A percentile compares a stretch with the other conserved stretches of the same genome.
Evolutionary conservation across 2,113 vertebrate species (phyloP).

Genomic region (Lampris incognitus): DNA sequence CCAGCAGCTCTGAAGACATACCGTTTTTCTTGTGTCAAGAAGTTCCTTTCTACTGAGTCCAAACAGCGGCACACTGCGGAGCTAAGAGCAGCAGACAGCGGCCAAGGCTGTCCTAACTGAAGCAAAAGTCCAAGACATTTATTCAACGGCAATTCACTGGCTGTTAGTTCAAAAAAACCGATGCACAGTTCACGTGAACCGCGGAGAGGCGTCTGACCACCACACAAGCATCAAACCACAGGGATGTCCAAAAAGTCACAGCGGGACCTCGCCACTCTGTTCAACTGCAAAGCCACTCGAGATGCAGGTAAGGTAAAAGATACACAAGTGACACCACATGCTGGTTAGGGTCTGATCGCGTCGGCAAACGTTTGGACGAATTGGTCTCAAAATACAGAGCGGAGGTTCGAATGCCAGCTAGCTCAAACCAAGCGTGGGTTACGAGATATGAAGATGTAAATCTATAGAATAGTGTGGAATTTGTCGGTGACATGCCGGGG

Average conservation of each 20-base stretch:
- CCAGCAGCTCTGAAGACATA: constrained; percentile 38
- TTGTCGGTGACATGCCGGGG: too few relatives aligned
- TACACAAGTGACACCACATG: constrained; percentile 63
- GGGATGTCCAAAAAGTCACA: background rate
- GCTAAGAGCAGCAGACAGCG: constrained; percentile 18
- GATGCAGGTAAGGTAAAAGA: background rate
- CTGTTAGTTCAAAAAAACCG: constrained; percentile 62
- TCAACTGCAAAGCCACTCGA: constrained; percentile 1
- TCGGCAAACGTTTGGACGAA: constrained; percentile 7
- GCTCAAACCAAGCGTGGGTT: too few relatives aligned
- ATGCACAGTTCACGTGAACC: constrained; percentile 35
- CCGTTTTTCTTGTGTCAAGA: constrained; percentile 1
- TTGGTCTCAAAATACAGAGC: background rate
- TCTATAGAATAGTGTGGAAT: too few relatives aligned
- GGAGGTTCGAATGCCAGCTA: background rate
- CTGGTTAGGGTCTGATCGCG: constrained; percentile 54
- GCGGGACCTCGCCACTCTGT: constrained; percentile 2
- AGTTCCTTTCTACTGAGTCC: constrained; percentile 17
- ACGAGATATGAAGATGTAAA: too few relatives aligned
- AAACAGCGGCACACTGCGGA: constrained; percentile 22
- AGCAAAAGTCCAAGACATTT: constrained; percentile 13
- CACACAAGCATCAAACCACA: constrained; percentile 51
- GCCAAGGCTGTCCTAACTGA: constrained; percentile 26
- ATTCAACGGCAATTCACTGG: constrained; percentile 26
- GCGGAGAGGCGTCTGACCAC: background rate